These are phyloP conservation scores for Tachina grossa DNA, from an alignment of 2,888 invertebrate species.

Conservation along the genomic window DNA sequence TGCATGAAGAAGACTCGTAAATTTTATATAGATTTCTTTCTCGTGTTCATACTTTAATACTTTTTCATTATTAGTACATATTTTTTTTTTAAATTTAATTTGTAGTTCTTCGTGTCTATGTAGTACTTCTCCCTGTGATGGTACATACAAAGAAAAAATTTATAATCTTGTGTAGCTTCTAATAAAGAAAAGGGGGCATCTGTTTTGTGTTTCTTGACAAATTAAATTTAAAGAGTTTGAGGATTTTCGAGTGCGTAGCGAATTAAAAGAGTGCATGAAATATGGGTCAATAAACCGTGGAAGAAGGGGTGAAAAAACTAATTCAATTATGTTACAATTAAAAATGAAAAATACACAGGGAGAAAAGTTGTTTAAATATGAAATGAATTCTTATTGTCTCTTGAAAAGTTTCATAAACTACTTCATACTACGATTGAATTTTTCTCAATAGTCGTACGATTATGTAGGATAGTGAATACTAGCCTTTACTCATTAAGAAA, in stretches of 20 bases:
- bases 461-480: no score
- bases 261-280: conserved; percentile 50
- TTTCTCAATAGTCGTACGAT: no score
- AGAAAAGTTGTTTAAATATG: neutral
- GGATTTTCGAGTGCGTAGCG: conserved; percentile 15
- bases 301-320: conserved; percentile 19
- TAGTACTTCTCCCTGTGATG: neutral
- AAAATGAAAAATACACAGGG: neutral
- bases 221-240: conserved; percentile 68
- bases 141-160: conserved; percentile 1
- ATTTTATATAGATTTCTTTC: conserved; percentile 30
- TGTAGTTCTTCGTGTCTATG: conserved; percentile 26
- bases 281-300: conserved; percentile 66
- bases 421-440: no score
- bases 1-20: conserved; percentile 24
- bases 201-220: conserved; percentile 72
- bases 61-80: conserved; percentile 6
- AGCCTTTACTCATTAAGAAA: no score
- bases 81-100: conserved; percentile 15
- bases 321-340: conserved; percentile 25
- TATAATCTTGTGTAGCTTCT: conserved; percentile 34
- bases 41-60: conserved; percentile 30
- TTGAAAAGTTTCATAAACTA: no score
- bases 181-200: conserved; percentile 70
- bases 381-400: neutral